Evolutionary conservation across 2,797 vertebrate genomes (phyloP), one percentile per base, ranked within the genome.

Genomic region (Mareca strepera): DNA sequence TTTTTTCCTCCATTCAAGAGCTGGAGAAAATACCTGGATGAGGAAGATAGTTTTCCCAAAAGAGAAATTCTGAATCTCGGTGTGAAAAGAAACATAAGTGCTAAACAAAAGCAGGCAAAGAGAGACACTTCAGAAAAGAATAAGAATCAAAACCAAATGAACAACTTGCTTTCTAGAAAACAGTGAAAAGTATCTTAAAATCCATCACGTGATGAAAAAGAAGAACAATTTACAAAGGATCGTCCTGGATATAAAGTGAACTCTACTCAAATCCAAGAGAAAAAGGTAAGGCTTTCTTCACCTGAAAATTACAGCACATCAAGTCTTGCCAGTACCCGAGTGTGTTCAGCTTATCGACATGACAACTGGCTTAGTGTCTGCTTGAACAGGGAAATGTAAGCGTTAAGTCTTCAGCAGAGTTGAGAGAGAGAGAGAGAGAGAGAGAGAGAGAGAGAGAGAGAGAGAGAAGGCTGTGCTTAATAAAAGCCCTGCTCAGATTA

Each of bases 251-350:
- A 31, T 16, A 56, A 88, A 85, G 56, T 37, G 39, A 87, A 78
- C 76, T 92, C 82, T 66, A 91, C 95, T 82, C 91, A 93, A 86
- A 68, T 15, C 83, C 90, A 88, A 41, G 44, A 92, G 64, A 94
- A 86, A 75, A 60, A 97, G 96, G 96, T 96, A 97, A 96, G 96
- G 25, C 25, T 73, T 83, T 88, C 41, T 90, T 90, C 80, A 79
- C 79, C 77, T 72, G 82, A 89, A 83, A 93, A 90, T 3, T 84
- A 59, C 50, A 89, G 85, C 31, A 48, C 17, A 50, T 46, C 37
- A 41, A 14, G 52, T 86, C 86, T 73, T 81, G 69, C 55, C 31
- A 81, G 75, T 68, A 84, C 83, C 41, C 29, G 44, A 77, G 37
- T 12, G 3, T 4, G 1, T 31, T 84, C 80, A 68, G 70, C 41